Evolutionary conservation across 2,797 vertebrate species (phyloP), one percentile per base, ranked within the genome.

Genomic region (Lacerta viridis): DNA sequence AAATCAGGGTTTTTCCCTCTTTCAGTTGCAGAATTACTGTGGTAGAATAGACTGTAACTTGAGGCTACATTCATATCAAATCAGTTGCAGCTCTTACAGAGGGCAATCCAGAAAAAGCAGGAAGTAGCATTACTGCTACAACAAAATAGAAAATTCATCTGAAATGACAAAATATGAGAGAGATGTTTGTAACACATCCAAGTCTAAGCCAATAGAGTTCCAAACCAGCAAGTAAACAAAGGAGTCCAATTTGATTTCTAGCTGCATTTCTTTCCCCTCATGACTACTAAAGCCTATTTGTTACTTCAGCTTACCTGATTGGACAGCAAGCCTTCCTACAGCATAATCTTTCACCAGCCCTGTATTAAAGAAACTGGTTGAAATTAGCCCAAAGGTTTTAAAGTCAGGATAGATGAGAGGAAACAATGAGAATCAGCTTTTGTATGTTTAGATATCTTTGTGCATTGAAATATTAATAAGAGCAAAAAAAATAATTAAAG

Each of bases 1-100:
- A 59, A 84, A 84, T 74, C n/a, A 59, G 50, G 23, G 36, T 20
- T 6, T n/a, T 4, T 1, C 66, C 20, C 4, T 8, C 89, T 69
- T 25, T 72, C 87, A 88, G 50, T 55, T 2, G 66, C 2, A 76
- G 46, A 10, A n/a, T 0, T 36, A 85, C 3, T 29, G 79, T 1
- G 13, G 3, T 18, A 75, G 20, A 90, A 88, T 8, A 80, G 77
- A 90, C 87, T 90, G 81, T 89, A 88, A 89, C 7, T 82, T 36
- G 46, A 85, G 84, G 80, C 0, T 82, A 88, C 68, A 90, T 61
- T 10, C 80, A 2, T 50, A 88, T 83, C 84, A 91, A 89, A 27
- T 87, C 72, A 69, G 59, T n/a, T 88, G 71, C 8, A 83, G 17
- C 71, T 69, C 25, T 68, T 71, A 55, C 39, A 71, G 76, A n/a